Evolutionary conservation across 1,140 invertebrate genomes (phyloP), one percentile per base, ranked within the genome.

Genomic region (Littorina saxatilis): DNA sequence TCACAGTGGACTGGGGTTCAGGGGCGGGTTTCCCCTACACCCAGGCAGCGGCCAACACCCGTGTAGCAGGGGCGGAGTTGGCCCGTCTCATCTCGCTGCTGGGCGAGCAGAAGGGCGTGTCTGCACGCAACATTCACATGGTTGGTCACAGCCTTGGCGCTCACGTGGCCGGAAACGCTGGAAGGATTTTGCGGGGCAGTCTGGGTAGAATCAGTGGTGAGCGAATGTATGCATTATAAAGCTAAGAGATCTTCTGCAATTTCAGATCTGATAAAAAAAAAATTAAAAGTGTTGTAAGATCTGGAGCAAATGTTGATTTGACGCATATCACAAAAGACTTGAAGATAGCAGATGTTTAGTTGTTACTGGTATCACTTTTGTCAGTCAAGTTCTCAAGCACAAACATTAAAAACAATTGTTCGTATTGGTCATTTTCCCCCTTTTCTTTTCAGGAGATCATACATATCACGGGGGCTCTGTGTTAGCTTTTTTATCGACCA

Each of bases 1-100:
- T 99, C 39, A 97, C 97, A 88, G 97, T 99, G 4, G 97, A 99
- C 90, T 99, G 98, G 98, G 96, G 97, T 84, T 95, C 95, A 37
- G 98, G 98, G 0, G 97, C 97, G 3, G 94, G 95, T 0, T 95
- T 98, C 86, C 98, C 98, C 90, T 99, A 99, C 90, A 96, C 98
- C 0, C 94, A 97, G 85, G 98, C 98, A 0, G 96, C 97, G 0
- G 97, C 97, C 40, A 99, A 99, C 88, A 98, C 97, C 0, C 93
- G 97, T 68, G 93, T 99, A 13, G 97, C 99, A 0, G 98, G 97
- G 0, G 96, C 97, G 85, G 96, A 98, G 92, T 92, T 98, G 40
- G 96, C 96, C 2, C 94, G 96, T 92, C 91, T 99, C 47, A 91
- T 97, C 43, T 89, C 88, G 40, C 83, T 88, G 47, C 79, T 90